Evolutionary conservation across 1,140 invertebrate species (phyloP).

Genomic region (Idris sp.): DNA sequence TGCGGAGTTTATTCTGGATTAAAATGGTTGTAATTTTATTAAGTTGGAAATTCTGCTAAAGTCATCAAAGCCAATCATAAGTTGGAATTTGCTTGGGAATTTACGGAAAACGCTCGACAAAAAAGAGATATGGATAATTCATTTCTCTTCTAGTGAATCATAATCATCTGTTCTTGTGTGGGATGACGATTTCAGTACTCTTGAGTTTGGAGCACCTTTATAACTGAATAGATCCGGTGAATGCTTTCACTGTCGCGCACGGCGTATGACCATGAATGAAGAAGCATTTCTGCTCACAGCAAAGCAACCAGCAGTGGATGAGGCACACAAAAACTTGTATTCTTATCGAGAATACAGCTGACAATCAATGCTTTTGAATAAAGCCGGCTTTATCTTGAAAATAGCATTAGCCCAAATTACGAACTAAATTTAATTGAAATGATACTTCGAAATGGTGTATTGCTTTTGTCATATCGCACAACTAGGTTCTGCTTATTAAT

Average conservation of each 20-base stretch:
- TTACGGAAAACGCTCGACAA: too few relatives aligned
- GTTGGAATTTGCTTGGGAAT: too few relatives aligned
- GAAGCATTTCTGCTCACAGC: constrained; percentile 26
- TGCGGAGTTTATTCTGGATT: too few relatives aligned
- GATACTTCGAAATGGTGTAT: neutral
- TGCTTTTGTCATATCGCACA: too few relatives aligned
- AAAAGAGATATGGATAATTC: too few relatives aligned
- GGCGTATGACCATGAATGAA: constrained; percentile 36
- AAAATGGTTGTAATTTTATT: too few relatives aligned
- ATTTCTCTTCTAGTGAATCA: too few relatives aligned
- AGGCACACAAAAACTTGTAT: constrained; percentile 6
- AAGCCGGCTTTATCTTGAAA: constrained; percentile 19
- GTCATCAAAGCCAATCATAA: too few relatives aligned
- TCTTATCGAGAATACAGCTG: constrained; percentile 27
- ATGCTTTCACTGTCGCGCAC: constrained; percentile 47
- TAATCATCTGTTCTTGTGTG: constrained; percentile 12
- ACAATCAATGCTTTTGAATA: constrained; percentile 6
- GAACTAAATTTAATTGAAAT: constrained; percentile 23
- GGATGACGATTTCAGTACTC: constrained; percentile 23
- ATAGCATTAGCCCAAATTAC: constrained; percentile 19
- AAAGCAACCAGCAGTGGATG: constrained; percentile 20
- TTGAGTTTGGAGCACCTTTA: constrained; percentile 39
- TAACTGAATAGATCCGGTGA: constrained; percentile 36
- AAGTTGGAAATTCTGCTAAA: too few relatives aligned
- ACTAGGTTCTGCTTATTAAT: too few relatives aligned